phyloP scores from a whole-genome alignment of 2,797 vertebrate genomes.

The Chelon auratus region DNA sequence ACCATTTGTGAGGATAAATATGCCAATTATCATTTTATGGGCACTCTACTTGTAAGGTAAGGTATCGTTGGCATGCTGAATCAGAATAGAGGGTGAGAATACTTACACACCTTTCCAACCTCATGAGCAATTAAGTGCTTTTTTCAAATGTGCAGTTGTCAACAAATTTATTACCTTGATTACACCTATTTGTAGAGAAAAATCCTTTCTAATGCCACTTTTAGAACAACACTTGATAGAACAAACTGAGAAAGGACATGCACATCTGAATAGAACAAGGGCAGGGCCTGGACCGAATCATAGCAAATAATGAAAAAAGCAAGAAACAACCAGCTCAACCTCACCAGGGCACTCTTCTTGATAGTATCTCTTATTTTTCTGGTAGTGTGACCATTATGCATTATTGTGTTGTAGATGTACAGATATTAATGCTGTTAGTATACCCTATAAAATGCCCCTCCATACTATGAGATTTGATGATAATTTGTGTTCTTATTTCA shows the following conservation, averaged over 20 bases:
- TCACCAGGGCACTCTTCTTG: not conserved
- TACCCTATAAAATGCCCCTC: not conserved
- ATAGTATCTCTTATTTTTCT: slow-evolving; percentile 4
- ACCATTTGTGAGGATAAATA: slow-evolving; percentile 34
- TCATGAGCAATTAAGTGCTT: not conserved
- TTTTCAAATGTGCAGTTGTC: not conserved
- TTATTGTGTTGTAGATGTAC: not conserved
- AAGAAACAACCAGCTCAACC: no score
- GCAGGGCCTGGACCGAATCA: no score
- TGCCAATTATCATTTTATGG: slow-evolving; percentile 14
- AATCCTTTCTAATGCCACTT: not conserved
- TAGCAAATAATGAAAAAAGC: no score
- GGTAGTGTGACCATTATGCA: not conserved
- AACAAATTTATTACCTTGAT: not conserved
- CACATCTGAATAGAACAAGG: no score
- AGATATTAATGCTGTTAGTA: not conserved
- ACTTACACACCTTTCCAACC: not conserved
- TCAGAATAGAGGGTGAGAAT: slow-evolving; percentile 1
- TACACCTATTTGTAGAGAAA: not conserved
- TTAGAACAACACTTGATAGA: not conserved
- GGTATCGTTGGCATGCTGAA: slow-evolving; percentile 8
- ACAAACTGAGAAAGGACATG: not conserved
- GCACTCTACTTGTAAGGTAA: slow-evolving; percentile 1
- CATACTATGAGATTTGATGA: slow-evolving; percentile 13
- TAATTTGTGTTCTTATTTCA: slow-evolving; percentile 29